These are phyloP conservation scores for Drosophila pseudoobscura DNA, from an alignment of 1,140 invertebrate genomes.

Conservation along the genomic window DNA sequence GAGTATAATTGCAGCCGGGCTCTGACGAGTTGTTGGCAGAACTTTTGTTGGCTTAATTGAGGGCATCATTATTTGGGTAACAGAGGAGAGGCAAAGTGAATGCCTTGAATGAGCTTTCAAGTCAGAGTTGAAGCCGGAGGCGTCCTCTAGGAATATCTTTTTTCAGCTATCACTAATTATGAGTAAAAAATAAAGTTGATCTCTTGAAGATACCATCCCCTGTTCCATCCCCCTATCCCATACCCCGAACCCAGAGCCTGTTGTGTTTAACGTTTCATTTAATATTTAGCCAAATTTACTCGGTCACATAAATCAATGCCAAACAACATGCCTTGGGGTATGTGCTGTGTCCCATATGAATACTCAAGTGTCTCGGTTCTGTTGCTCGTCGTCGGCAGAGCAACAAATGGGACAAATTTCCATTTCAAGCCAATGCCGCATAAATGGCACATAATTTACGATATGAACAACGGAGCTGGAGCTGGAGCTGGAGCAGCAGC, in stretches of 20 bases:
- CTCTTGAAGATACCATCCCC: background rate
- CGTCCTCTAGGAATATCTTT: too few relatives aligned
- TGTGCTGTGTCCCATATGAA: slow-evolving; percentile 62
- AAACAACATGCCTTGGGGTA: slow-evolving; percentile 55
- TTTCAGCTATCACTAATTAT: slow-evolving; percentile 45
- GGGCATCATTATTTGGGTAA: slow-evolving; percentile 68
- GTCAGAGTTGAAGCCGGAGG: slow-evolving; percentile 2
- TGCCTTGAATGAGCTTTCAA: background rate
- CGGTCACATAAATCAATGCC: slow-evolving; percentile 75
- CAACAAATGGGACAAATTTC: slow-evolving; percentile 82
- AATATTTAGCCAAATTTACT: slow-evolving; percentile 74
- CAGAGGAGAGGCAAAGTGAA: slow-evolving; percentile 11
- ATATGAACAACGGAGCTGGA: slow-evolving; percentile 56
- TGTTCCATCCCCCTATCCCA: background rate
- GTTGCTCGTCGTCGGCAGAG: slow-evolving; percentile 33
- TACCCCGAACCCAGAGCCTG: background rate
- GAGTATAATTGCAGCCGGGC: slow-evolving; percentile 59
- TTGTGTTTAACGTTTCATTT: slow-evolving; percentile 71
- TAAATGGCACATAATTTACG: slow-evolving; percentile 81
- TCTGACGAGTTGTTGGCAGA: slow-evolving; percentile 57
- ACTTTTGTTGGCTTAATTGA: slow-evolving; percentile 70
- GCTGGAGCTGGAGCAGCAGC: slow-evolving; percentile 9
- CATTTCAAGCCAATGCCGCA: slow-evolving; percentile 80
- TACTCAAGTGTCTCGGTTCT: slow-evolving; percentile 73
- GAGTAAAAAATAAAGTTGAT: slow-evolving; percentile 55